Conservation (phyloP, 2,888 invertebrate species). For the Agrochola circellaris region DNA sequence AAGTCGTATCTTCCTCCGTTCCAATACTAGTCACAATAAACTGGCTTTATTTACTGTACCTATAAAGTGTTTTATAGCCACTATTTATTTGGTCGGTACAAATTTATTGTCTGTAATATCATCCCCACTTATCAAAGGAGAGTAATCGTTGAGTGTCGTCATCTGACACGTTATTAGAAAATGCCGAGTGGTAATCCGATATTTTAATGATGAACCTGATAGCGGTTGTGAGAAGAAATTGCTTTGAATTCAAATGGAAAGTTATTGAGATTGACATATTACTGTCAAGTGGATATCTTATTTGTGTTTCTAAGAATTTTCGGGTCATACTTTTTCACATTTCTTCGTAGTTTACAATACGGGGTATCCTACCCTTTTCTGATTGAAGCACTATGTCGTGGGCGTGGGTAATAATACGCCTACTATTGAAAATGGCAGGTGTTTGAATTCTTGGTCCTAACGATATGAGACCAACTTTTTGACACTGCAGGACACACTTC, state of each 20-base stretch:
- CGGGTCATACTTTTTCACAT: neutral
- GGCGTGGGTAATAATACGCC: slow-evolving; percentile 10
- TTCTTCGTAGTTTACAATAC: neutral
- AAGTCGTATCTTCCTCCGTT: slow-evolving; percentile 42
- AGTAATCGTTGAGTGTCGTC: slow-evolving; percentile 59
- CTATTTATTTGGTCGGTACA: slow-evolving; percentile 64
- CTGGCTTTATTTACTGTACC: slow-evolving; percentile 64
- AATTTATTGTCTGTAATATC: slow-evolving; percentile 70
- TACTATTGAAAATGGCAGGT: slow-evolving; percentile 13
- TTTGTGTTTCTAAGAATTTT: slow-evolving; percentile 1
- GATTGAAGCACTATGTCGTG: slow-evolving; percentile 19
- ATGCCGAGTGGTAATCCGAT: slow-evolving; percentile 57
- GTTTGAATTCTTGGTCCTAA: slow-evolving; percentile 7
- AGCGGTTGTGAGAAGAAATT: slow-evolving; percentile 18
- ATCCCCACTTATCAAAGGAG: slow-evolving; percentile 68
- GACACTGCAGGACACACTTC: slow-evolving; percentile 4
- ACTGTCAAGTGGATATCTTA: neutral
- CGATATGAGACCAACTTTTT: neutral
- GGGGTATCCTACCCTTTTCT: neutral
- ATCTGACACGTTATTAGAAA: slow-evolving; percentile 67
- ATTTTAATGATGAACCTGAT: slow-evolving; percentile 55
- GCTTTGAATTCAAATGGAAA: slow-evolving; percentile 38
- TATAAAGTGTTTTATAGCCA: slow-evolving; percentile 68
- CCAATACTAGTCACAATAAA: slow-evolving; percentile 62
- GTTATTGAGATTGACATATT: slow-evolving; percentile 40